Evolutionary conservation across 2,888 invertebrate genomes (phyloP), one percentile per base, ranked within the genome.

Genomic region (Mactromeris polynyma): DNA sequence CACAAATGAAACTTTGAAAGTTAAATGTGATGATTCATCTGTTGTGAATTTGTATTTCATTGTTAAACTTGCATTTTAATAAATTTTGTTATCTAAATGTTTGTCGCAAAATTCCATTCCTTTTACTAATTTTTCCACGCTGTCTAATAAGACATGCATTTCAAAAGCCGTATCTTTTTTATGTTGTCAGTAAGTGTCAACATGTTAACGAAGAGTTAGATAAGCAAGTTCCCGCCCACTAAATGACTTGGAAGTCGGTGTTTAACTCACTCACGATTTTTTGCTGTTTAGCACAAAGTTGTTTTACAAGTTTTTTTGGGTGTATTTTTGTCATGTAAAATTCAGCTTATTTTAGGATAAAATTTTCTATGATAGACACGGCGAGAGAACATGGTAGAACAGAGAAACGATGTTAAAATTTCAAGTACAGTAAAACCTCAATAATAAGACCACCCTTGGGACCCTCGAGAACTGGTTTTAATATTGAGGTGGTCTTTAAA

Each of bases 161-260:
- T 73, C 73, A 73, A 73, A 73, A 36, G 36, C 73, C n/a, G 11
- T 36, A 6, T 36, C 73, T 36, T 33, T 73, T 58, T 73, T 73
- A 36, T 73, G 73, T 73, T 73, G 73, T 73, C 73, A 73, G 17
- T 33, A 9, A 73, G 73, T 73, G 73, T 73, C 73, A 17, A 36
- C 36, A 17, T 33, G 73, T 73, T 26, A 73, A 58, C 2, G 7
- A n/a, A 58, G 2, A 19, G 33, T 33, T 73, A 33, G 33, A 73
- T 73, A 33, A 33, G 17, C 19, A 36, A 73, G 36, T 33, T 33
- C 31, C 73, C 73, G 14, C 73, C 73, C 73, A 73, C 73, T 73
- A 11, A 17, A 26, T 73, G 6, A 33, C 33, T 69, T 33, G 33
- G 14, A 26, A 26, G 73, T 73, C 17, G 73, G 33, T 36, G 73